These are phyloP conservation scores for Piliocolobus tephrosceles DNA, from an alignment of 2,113 vertebrate species.

Conservation along the genomic window DNA sequence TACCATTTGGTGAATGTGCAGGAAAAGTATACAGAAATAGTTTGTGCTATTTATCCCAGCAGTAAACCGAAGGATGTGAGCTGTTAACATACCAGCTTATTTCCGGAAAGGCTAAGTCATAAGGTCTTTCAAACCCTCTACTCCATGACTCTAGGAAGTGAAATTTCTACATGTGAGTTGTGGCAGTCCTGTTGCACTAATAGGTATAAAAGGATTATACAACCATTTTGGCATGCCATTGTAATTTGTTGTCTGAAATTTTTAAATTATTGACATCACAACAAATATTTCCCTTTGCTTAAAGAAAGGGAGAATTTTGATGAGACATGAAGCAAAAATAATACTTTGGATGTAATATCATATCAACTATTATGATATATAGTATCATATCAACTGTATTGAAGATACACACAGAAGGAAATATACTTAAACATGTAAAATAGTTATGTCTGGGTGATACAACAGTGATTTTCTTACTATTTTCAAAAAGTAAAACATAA, in stretches of 20 bases:
- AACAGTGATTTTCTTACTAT: neutral
- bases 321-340: neutral
- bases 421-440: neutral
- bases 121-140: neutral
- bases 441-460: neutral
- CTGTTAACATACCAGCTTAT: neutral
- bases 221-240: neutral
- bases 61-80: neutral
- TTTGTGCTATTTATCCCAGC: neutral
- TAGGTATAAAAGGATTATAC: neutral
- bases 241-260: neutral
- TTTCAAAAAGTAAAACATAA: slow-evolving; percentile 15
- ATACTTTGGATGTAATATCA: neutral
- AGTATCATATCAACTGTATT: neutral
- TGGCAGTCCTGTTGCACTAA: neutral
- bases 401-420: neutral
- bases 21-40: neutral
- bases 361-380: neutral
- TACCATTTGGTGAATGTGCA: neutral
- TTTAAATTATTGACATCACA: neutral
- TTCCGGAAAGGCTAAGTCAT: neutral
- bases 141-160: neutral
- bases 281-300: neutral
- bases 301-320: slow-evolving; percentile 5
- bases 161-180: neutral